Evolutionary conservation across 1,140 invertebrate species (phyloP).

Genomic region (Scaptomyza montana): DNA sequence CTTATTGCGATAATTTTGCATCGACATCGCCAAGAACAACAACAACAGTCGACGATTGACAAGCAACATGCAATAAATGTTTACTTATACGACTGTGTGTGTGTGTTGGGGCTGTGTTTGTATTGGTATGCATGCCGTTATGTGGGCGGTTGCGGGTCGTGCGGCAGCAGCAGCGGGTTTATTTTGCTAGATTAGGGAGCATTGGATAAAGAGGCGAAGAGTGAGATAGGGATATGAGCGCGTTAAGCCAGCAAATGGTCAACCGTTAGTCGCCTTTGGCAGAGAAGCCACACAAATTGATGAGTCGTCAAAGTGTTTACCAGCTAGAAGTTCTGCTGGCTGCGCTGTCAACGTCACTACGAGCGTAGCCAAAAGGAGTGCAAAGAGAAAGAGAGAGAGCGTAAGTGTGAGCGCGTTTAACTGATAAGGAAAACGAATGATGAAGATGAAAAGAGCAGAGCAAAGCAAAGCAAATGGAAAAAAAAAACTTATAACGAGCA

Average conservation of each 20-base stretch:
- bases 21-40: slow-evolving; percentile 31
- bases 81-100: slow-evolving; percentile 7
- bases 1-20: slow-evolving; percentile 61
- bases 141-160: slow-evolving; percentile 22
- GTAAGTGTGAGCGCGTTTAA: slow-evolving; percentile 23
- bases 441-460: slow-evolving; percentile 8
- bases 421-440: slow-evolving; percentile 64
- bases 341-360: slow-evolving; percentile 16
- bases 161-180: neutral
- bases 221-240: neutral
- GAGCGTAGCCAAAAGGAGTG: slow-evolving; percentile 7
- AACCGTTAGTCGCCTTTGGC: slow-evolving; percentile 5
- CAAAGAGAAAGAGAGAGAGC: neutral
- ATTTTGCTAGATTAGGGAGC: neutral
- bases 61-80: slow-evolving; percentile 42
- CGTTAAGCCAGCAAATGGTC: slow-evolving; percentile 22
- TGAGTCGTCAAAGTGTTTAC: slow-evolving; percentile 30
- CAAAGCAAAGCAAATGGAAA: neutral
- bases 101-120: neutral
- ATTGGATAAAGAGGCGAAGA: neutral
- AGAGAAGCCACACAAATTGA: slow-evolving; percentile 52
- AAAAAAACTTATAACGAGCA: slow-evolving; percentile 53
- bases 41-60: slow-evolving; percentile 42
- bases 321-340: slow-evolving; percentile 15
- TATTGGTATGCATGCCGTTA: slow-evolving; percentile 5